A percentile compares a stretch with the other conserved stretches of the same genome.
These are phyloP conservation scores for Eumaeus atala DNA, from an alignment of 1,140 invertebrate species.

Conservation along the genomic window DNA sequence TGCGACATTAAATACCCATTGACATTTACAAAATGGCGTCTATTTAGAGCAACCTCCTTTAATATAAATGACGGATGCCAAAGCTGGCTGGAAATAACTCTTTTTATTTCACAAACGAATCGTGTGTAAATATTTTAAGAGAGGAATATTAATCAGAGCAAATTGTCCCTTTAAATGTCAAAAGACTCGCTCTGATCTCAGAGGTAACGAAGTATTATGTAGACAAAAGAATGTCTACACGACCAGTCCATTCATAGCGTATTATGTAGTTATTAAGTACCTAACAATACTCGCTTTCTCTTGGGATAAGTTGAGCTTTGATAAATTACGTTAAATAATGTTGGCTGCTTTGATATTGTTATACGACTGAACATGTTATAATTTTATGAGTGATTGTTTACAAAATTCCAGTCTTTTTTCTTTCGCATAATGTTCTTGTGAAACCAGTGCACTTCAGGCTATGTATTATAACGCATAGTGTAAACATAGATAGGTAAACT, in stretches of 20 bases:
- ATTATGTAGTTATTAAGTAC: slow-evolving; percentile 29
- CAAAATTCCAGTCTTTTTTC: too few relatives aligned
- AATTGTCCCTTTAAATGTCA: slow-evolving; percentile 71
- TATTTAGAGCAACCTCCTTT: slow-evolving; percentile 2
- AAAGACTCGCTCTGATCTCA: slow-evolving; percentile 53
- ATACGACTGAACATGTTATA: slow-evolving; percentile 19
- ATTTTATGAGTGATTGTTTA: too few relatives aligned
- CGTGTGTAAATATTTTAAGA: slow-evolving; percentile 8
- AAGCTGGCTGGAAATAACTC: slow-evolving; percentile 3
- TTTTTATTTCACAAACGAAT: not conserved
- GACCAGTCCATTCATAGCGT: slow-evolving; percentile 32
- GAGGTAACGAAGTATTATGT: slow-evolving; percentile 44
- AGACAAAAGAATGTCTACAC: slow-evolving; percentile 48
- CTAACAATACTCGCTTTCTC: slow-evolving; percentile 38
- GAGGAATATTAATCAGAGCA: slow-evolving; percentile 54
- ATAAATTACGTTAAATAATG: slow-evolving; percentile 53
- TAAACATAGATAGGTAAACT: too few relatives aligned
- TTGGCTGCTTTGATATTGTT: slow-evolving; percentile 33
- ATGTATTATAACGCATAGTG: too few relatives aligned
- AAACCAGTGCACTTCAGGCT: too few relatives aligned
- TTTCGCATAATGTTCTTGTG: too few relatives aligned
- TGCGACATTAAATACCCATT: too few relatives aligned
- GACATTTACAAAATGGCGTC: not conserved
- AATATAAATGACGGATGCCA: not conserved
- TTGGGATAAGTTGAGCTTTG: slow-evolving; percentile 52